Base-by-base conservation (phyloP, 2,113 vertebrate species). In the Zosterops japonicus region DNA sequence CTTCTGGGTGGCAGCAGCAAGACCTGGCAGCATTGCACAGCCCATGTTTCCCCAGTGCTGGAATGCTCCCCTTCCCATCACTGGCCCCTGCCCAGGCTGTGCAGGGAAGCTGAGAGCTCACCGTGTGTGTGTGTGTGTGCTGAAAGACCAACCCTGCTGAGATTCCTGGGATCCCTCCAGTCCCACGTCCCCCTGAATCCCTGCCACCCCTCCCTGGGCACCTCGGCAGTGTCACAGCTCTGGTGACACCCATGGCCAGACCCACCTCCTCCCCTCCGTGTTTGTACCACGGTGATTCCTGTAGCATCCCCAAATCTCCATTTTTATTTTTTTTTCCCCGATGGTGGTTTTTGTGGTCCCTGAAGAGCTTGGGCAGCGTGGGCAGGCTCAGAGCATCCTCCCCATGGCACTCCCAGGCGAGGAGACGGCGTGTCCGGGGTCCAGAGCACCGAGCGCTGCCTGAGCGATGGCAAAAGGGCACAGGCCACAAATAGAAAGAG, bases 381-480 rank as follows among this genome's bases (percentile, higher is more conserved):
- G 82, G 89, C 59, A 46, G 63, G 22, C 56, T 63, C 56, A 1
- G 19, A 89, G 53, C 84, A 56, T 64, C 91, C 64, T 78, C 68
- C 92, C 77, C 11, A 3, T 31, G 69, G 53, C 56, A 59, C 67
- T 85, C 57, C 82, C 60, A n/a, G n/a, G n/a, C n/a, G n/a, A n/a
- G n/a, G 22, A 77, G 94, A 14, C 16, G 18, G 35, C 44, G 1
- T 6, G 36, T 69, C 52, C 67, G 1, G 91, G 79, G 35, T 55
- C 59, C 72, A 5, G 82, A 2, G 14, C 67, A 68, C 12, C 0
- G 42, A 94, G 68, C 56, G 39, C 60, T 47, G 78, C 83, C 65
- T 60, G 0, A 59, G 85, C 3, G 44, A 11, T 8, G 50, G 86
- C 25, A 8, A 96, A 96, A 97, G 94, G 96, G 95, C 97, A 95